phyloP scores from a whole-genome alignment of 2,797 vertebrate species.

The Buceros bicornis region DNA sequence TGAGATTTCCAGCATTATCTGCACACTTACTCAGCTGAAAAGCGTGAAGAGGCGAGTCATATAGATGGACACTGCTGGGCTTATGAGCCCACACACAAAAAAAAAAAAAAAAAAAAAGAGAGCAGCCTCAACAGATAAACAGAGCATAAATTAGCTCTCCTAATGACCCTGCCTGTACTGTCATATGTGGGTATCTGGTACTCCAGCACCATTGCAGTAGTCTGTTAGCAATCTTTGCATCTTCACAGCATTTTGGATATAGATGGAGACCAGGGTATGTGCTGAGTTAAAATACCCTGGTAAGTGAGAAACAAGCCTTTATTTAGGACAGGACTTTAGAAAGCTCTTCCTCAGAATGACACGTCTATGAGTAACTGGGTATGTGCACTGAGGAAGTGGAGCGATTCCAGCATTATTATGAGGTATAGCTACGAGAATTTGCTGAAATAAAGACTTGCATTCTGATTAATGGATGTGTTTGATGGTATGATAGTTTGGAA shows the following conservation, averaged over 20 bases:
- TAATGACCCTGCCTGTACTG: neutral
- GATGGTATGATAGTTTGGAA: neutral
- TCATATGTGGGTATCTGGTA: neutral
- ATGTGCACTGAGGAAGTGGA: neutral
- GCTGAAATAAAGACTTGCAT: neutral
- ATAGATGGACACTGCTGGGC: neutral
- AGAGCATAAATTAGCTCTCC: neutral
- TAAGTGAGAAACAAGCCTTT: neutral
- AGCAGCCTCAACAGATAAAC: neutral
- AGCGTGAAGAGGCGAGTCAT: neutral
- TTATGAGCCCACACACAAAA: neutral
- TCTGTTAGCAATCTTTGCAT: neutral
- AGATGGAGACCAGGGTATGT: neutral
- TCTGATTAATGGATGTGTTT: neutral
- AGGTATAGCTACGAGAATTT: neutral
- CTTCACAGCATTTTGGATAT: neutral
- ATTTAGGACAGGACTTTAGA: neutral
- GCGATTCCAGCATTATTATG: neutral
- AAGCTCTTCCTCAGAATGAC: neutral
- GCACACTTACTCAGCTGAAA: neutral
- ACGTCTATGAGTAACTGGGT: fast-evolving
- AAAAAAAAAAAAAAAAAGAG: neutral
- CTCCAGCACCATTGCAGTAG: neutral
- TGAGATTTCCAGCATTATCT: constrained; percentile 4
- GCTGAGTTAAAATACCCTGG: neutral